Evolutionary conservation across 2,113 vertebrate genomes (phyloP).

Genomic region (Phyllostomus discolor): DNA sequence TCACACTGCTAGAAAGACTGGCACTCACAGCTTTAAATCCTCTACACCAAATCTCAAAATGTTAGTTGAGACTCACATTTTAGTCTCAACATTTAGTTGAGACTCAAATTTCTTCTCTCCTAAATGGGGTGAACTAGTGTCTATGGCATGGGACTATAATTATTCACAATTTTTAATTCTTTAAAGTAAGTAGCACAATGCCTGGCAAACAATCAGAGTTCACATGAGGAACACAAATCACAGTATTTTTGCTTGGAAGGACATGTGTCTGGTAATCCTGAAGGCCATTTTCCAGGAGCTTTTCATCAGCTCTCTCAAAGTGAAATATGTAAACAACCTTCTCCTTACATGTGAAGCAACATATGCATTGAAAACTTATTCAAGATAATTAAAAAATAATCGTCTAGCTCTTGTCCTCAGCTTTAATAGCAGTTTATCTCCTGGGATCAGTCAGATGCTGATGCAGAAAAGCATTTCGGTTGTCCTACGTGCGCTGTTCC

Average conservation of each 20-base stretch:
- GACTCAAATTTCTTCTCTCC: neutral
- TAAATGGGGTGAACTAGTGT: neutral
- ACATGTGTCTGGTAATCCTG: neutral
- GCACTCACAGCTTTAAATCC: neutral
- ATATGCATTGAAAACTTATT: neutral
- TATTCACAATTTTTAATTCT: neutral
- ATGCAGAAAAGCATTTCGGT: neutral
- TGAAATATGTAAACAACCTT: neutral
- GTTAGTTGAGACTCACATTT: neutral
- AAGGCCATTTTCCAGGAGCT: neutral
- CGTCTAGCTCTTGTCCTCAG: neutral
- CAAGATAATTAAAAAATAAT: slow-evolving; percentile 12
- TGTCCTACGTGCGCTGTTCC: neutral
- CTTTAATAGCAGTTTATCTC: neutral
- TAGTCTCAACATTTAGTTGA: neutral
- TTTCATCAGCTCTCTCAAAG: neutral
- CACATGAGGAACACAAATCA: neutral
- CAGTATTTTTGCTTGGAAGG: neutral
- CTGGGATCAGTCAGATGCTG: neutral
- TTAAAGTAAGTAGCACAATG: neutral
- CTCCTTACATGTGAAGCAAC: neutral
- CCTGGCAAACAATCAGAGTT: neutral
- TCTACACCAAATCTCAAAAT: neutral
- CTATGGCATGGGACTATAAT: neutral
- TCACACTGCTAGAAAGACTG: neutral